Evolutionary conservation across 2,113 vertebrate species (phyloP).

Genomic region (zebrafish (Danio rerio)): GRCz12tu NC_133190.1:28525501-28526000

Average conservation of each 20-base stretch:
- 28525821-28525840: no score
- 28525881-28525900: no score
- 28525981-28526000: no score
- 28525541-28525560: not conserved
- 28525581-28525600: conserved; percentile 92
- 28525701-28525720: not conserved
- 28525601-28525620: conserved; percentile 97
- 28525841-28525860: no score
- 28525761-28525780: not conserved
- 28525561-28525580: conserved; percentile 82
- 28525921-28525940: no score
- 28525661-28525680: conserved; percentile 47
- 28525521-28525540: not conserved
- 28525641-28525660: conserved; percentile 63
- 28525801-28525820: no score
- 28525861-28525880: no score
- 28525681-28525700: conserved; percentile 50
- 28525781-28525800: no score
- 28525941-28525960: no score
- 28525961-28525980: no score
- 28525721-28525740: not conserved
- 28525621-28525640: conserved; percentile 98
- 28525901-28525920: no score
- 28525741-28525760: not conserved
- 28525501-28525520: conserved; percentile 22